phyloP scores from a whole-genome alignment of 2,888 invertebrate species.

The Carpatolechia fugitivella region DNA sequence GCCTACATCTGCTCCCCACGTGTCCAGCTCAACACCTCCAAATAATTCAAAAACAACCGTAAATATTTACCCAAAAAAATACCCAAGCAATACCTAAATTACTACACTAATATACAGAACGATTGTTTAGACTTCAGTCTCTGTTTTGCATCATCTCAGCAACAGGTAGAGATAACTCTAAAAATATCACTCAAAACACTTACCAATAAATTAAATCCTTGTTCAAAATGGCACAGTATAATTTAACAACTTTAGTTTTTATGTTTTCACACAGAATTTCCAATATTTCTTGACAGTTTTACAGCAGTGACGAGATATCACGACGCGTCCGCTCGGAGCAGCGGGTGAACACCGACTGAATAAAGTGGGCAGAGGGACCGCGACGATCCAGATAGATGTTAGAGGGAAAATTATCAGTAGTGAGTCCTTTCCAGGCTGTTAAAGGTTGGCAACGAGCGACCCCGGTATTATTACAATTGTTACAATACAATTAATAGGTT shows the following conservation, averaged over 20 bases:
- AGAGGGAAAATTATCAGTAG: slow-evolving; percentile 1
- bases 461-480: slow-evolving; percentile 1
- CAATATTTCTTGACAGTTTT: neutral
- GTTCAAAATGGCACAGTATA: neutral
- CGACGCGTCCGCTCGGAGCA: neutral
- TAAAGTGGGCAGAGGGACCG: neutral
- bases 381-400: neutral
- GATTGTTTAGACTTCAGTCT: neutral
- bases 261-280: neutral
- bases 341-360: neutral
- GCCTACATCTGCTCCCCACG: neutral
- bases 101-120: neutral
- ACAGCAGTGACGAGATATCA: neutral
- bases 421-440: neutral
- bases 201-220: slow-evolving; percentile 1
- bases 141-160: neutral
- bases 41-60: neutral
- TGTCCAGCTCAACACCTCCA: neutral
- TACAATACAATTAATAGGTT: slow-evolving; percentile 2
- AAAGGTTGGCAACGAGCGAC: neutral
- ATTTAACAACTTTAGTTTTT: neutral
- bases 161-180: neutral
- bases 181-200: neutral
- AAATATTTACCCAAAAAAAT: neutral
- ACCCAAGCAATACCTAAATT: neutral